Base-by-base conservation (phyloP, 2,113 vertebrate species). In the Hiodon alosoides region DNA sequence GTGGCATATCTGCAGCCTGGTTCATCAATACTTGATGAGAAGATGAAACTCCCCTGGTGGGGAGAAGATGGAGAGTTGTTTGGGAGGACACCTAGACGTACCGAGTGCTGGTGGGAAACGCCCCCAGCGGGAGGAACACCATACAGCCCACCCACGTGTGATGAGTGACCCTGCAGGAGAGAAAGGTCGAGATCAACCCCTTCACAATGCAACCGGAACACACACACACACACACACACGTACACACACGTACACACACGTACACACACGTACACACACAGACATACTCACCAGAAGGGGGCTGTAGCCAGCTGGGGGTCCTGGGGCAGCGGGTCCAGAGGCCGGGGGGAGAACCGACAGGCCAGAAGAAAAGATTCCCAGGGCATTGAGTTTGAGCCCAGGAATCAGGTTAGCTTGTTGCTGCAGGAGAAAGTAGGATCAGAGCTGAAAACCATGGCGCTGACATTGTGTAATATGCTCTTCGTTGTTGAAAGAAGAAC, bases 351-450 rank as follows among this genome's bases (percentile, higher is more conserved):
- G 86, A 84, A 95, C 87, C 52, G 95, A 92, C 76, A 97, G 80
- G 74, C 94, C 93, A 0, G 95, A 92, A 3, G 96, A 96, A 90
- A 98, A 98, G 89, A 98, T 96, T 81, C 96, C 96, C 85, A 98
- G 83, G 65, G 95, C 92, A 1, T 87, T 98, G 84, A 98, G 91
- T 87, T 96, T 97, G 86, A 98, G 84, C 59, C 96, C 96, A 1
- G 96, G 94, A 84, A 98, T 98, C 85, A 98, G 87, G 88, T 91
- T 95, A 87, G 93, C 90, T 89, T 98, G 96, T 90, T 98, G 96
- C 95, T 98, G 85, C 76, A 79, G 83, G 13, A 82, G 62, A 85
- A 76, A 7, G 17, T 31, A 16, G 46, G n/a, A 59, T n/a, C n/a
- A 4, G n/a, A 73, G 13, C 62, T 57, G n/a, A 13, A 14, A 5